Evolutionary conservation across 2,113 vertebrate genomes (phyloP).

Genomic region (Paradoxurus hermaphroditus): DNA sequence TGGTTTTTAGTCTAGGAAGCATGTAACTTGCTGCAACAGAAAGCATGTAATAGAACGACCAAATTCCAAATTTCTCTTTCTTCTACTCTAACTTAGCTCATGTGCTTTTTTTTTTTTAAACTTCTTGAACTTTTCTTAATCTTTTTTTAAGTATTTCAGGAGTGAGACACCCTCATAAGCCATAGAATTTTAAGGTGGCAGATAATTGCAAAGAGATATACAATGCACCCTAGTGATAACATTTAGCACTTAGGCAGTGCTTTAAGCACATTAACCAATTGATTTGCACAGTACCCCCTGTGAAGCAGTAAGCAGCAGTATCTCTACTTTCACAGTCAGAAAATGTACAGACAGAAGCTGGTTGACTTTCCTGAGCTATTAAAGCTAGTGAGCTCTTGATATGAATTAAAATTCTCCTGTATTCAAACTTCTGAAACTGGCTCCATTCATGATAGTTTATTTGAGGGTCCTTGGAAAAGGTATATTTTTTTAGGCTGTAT

Average conservation of each 20-base stretch:
- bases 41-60: background rate
- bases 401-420: slow-evolving; percentile 27
- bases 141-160: background rate
- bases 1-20: background rate
- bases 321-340: slow-evolving; percentile 7
- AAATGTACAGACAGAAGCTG: background rate
- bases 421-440: slow-evolving; percentile 24
- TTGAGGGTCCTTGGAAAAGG: background rate
- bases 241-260: slow-evolving; percentile 5
- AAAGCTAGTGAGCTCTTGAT: background rate
- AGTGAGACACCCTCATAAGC: background rate
- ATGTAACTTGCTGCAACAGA: background rate
- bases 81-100: background rate
- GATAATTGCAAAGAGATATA: slow-evolving; percentile 54
- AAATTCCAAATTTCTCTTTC: slow-evolving; percentile 28
- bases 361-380: slow-evolving; percentile 2
- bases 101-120: background rate
- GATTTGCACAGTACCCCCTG: background rate
- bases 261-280: slow-evolving; percentile 46
- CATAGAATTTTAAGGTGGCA: slow-evolving; percentile 50
- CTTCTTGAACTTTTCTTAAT: slow-evolving; percentile 54
- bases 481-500: background rate
- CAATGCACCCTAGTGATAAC: slow-evolving; percentile 31
- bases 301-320: background rate
- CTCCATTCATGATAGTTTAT: background rate